phyloP scores from a whole-genome alignment of 1,140 invertebrate species.

The Wiebesia pumilae region DNA sequence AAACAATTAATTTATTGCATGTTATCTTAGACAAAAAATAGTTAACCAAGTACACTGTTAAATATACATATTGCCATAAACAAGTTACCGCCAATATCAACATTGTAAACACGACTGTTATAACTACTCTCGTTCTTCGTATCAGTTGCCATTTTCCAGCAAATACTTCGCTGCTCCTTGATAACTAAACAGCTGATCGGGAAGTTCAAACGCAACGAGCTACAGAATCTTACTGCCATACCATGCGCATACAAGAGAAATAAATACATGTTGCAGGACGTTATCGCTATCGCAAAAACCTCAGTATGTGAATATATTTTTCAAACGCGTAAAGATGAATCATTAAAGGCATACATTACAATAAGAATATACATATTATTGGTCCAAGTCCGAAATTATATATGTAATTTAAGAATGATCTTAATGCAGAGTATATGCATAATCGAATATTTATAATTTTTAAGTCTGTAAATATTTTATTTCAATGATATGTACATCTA shows the following conservation, averaged over 20 bases:
- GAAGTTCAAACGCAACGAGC: not conserved
- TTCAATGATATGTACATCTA: too few relatives aligned
- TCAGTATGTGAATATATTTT: not conserved
- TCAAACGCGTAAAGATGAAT: too few relatives aligned
- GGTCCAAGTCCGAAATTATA: too few relatives aligned
- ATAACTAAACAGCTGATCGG: conserved; percentile 31
- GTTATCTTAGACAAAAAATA: not conserved
- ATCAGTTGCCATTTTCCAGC: conserved; percentile 32
- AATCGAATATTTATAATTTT: too few relatives aligned
- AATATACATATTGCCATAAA: not conserved
- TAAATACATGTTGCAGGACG: not conserved
- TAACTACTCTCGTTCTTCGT: not conserved
- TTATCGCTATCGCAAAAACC: not conserved
- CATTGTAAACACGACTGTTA: conserved; percentile 14
- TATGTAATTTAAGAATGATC: too few relatives aligned
- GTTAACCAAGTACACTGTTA: not conserved
- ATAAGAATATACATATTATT: too few relatives aligned
- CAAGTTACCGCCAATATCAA: conserved; percentile 51
- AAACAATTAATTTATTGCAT: too few relatives aligned
- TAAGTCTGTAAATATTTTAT: too few relatives aligned
- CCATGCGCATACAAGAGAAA: not conserved
- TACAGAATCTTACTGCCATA: conserved; percentile 2
- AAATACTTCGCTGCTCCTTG: not conserved
- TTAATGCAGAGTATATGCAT: too few relatives aligned
- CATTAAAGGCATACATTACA: too few relatives aligned